Conservation (phyloP, 1,140 invertebrate species). For the Tigriopus japonicus region DNA sequence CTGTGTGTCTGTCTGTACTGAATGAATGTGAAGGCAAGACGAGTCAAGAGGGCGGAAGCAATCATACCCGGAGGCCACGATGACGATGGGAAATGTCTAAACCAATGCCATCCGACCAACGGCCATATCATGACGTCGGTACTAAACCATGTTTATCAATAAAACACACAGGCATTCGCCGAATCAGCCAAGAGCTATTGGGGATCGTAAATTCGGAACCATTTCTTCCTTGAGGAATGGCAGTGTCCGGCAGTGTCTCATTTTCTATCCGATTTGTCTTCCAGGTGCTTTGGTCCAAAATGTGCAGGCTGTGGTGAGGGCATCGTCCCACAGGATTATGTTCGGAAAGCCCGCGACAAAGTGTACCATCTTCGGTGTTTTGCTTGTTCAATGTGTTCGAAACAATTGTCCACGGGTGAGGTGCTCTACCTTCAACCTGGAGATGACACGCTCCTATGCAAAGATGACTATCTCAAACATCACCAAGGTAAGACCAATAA, state of each 20-base stretch:
- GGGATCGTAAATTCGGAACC: no score
- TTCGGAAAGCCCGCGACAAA: slow-evolving; percentile 75
- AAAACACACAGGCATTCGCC: no score
- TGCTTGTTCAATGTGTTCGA: slow-evolving; percentile 52
- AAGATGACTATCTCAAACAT: slow-evolving; percentile 90
- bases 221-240: no score
- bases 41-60: not conserved
- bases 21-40: not conserved
- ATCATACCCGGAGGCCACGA: no score
- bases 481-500: not conserved
- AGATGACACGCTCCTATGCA: slow-evolving; percentile 96
- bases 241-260: no score
- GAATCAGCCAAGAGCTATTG: no score
- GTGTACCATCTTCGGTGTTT: slow-evolving; percentile 97
- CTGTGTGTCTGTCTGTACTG: not conserved
- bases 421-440: slow-evolving; percentile 90
- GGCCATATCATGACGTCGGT: no score
- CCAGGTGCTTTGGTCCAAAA: slow-evolving; percentile 86
- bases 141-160: no score
- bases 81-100: no score
- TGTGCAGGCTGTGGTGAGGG: slow-evolving; percentile 91
- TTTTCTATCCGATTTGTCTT: not conserved
- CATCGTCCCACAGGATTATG: slow-evolving; percentile 87
- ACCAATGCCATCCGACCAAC: no score
- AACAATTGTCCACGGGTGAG: slow-evolving; percentile 88